A percentile compares a stretch with the other conserved stretches of the same genome.
Evolutionary conservation across 2,797 vertebrate genomes (phyloP).

Genomic region (Crocodylus rhombifer): DNA sequence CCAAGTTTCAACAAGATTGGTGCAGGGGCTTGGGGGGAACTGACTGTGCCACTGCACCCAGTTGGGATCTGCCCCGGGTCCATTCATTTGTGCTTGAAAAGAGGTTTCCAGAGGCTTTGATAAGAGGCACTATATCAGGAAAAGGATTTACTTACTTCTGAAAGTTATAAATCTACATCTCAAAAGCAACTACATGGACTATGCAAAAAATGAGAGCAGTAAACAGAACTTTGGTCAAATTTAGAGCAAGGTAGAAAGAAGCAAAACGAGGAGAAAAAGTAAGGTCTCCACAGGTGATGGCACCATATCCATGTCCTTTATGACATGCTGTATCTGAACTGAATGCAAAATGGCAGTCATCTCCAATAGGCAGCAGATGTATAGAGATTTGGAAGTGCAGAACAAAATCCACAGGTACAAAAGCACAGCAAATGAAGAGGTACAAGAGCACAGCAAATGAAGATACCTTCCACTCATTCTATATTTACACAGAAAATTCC

Average conservation of each 20-base stretch:
- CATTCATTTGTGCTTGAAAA: not conserved
- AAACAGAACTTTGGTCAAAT: not conserved
- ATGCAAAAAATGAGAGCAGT: not conserved
- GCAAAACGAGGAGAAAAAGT: not conserved
- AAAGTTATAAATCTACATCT: not conserved
- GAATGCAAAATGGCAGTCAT: not conserved
- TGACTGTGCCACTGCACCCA: too few relatives aligned
- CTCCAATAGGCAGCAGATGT: not conserved
- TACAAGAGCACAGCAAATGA: not conserved
- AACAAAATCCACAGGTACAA: not conserved
- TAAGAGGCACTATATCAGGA: not conserved
- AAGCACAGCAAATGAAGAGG: not conserved
- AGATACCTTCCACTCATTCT: not conserved
- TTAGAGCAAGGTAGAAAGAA: too few relatives aligned
- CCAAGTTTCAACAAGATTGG: too few relatives aligned
- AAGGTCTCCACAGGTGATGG: not conserved
- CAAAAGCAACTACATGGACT: not conserved
- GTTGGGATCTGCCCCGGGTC: not conserved
- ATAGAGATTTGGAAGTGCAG: not conserved
- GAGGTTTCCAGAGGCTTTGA: not conserved
- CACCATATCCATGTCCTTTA: not conserved
- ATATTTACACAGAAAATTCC: not conserved
- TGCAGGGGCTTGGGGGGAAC: too few relatives aligned
- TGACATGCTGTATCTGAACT: not conserved
- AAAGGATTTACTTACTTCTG: not conserved